Evolutionary conservation across 2,888 invertebrate genomes (phyloP).

Genomic region (Eupithecia centaureata): DNA sequence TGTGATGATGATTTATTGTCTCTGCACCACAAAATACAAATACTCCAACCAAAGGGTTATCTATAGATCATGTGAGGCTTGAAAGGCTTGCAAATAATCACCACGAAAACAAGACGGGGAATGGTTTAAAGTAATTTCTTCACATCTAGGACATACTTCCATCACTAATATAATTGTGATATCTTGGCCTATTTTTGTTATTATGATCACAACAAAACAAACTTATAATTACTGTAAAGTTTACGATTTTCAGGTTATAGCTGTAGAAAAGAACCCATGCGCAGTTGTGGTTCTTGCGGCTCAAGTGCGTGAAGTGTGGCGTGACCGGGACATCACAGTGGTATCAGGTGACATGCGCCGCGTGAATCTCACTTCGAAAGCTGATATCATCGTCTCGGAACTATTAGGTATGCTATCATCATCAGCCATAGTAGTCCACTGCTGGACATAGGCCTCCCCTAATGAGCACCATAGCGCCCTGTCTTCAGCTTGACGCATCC

Average conservation of each 20-base stretch:
- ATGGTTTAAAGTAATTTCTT: not conserved
- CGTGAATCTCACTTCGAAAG: constrained; percentile 91
- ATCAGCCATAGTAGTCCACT: not conserved
- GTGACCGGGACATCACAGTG: constrained; percentile 88
- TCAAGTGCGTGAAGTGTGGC: constrained; percentile 91
- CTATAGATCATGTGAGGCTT: too few relatives aligned
- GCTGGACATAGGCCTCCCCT: too few relatives aligned
- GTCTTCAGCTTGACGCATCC: too few relatives aligned
- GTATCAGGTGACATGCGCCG: constrained; percentile 94
- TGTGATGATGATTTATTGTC: too few relatives aligned
- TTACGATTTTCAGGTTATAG: constrained; percentile 85
- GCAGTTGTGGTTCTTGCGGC: constrained; percentile 93
- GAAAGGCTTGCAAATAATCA: too few relatives aligned
- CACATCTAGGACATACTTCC: not conserved
- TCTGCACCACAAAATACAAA: too few relatives aligned
- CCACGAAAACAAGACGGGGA: too few relatives aligned
- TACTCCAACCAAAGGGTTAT: too few relatives aligned
- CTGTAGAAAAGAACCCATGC: constrained; percentile 99
- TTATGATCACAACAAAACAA: not conserved
- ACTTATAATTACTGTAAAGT: not conserved
- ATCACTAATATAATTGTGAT: not conserved
- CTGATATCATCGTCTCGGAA: constrained; percentile 98
- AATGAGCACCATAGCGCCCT: too few relatives aligned
- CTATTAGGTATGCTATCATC: constrained; percentile 87
- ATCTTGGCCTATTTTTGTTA: not conserved